Conservation (phyloP, 1,140 invertebrate species). For the Drosophila seguyi region DNA sequence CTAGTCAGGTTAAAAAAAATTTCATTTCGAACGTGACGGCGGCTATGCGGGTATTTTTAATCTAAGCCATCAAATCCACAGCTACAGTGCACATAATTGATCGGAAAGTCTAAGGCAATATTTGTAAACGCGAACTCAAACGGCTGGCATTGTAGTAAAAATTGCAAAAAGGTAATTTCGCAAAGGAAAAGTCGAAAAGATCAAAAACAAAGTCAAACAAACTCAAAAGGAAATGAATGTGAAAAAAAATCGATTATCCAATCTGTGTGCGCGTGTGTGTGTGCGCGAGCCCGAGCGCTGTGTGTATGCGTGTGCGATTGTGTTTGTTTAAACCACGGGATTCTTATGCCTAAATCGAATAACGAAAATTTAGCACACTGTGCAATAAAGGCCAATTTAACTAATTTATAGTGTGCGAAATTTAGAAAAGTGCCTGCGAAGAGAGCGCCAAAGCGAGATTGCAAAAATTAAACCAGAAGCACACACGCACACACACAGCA, state of each 20-base stretch:
- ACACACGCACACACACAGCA: conserved; percentile 47
- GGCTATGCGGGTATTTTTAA: conserved; percentile 81
- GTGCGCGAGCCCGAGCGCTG: conserved; percentile 22
- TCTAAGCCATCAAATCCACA: conserved; percentile 67
- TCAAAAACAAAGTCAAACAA: conserved; percentile 47
- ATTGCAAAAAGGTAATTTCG: conserved; percentile 70
- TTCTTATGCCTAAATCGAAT: conserved; percentile 47
- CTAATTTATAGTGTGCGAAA: conserved; percentile 57
- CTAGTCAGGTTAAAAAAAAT: conserved; percentile 17
- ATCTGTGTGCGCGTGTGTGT: conserved; percentile 63
- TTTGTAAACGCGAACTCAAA: conserved; percentile 70
- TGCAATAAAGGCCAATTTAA: conserved; percentile 50
- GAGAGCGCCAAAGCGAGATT: conserved; percentile 27
- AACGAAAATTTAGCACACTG: conserved; percentile 52
- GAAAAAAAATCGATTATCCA: conserved; percentile 78
- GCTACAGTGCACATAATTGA: conserved; percentile 59
- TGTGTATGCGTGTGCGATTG: conserved; percentile 52
- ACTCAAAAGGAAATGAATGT: conserved; percentile 50
- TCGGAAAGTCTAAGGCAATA: conserved; percentile 61
- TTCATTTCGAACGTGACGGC: conserved; percentile 53
- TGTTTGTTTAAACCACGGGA: conserved; percentile 62
- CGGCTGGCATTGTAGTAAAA: conserved; percentile 55
- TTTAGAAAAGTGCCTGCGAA: conserved; percentile 55
- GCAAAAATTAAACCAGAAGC: conserved; percentile 38
- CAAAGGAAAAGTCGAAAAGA: conserved; percentile 7